Evolutionary conservation across 2,888 invertebrate species (phyloP), one percentile per base, ranked within the genome.

Genomic region (Rhagonycha fulva): DNA sequence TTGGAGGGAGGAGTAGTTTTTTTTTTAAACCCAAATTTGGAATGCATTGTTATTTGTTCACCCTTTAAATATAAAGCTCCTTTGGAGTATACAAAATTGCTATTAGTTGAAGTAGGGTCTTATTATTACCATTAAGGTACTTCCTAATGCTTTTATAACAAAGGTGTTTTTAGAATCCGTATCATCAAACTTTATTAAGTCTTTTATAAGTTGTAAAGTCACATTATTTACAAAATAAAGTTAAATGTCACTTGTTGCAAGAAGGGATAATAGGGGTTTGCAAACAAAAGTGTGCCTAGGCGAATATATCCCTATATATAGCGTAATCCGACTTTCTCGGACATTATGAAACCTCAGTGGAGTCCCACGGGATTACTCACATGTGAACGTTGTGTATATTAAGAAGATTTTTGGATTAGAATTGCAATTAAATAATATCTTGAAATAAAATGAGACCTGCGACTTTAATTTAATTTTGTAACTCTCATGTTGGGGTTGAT

Each of bases 311-410:
- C 67, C 71, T 62, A 73, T 69, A 67, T 74, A 68, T 66, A 74
- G 68, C 69, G 68, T 77, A 77, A 77, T 77, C 77, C 76, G 32
- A 28, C 70, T 62, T 75, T 72, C 75, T 75, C 75, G 72, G 70
- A 74, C 77, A 75, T 77, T 77, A 77, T 71, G 72, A 72, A 70
- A 72, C 72, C 70, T 61, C 75, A 68, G 70, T 62, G 71, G 62
- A 67, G 66, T 74, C 74, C 74, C 72, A 68, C 68, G 73, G 81
- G 80, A 81, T 81, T 81, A 81, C 66, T 78, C 79, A 78, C 76
- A 80, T 80, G 78, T 76, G 79, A 79, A 81, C 78, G 24, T 66
- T 66, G 26, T 66, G 80, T 78, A 79, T 79, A 80, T 80, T 80
- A 78, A 78, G 74, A 72, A 78, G 80, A 77, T 77, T 77, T 77